Base-by-base conservation (phyloP, 2,888 invertebrate genomes). In the Eupithecia vulgata region DNA sequence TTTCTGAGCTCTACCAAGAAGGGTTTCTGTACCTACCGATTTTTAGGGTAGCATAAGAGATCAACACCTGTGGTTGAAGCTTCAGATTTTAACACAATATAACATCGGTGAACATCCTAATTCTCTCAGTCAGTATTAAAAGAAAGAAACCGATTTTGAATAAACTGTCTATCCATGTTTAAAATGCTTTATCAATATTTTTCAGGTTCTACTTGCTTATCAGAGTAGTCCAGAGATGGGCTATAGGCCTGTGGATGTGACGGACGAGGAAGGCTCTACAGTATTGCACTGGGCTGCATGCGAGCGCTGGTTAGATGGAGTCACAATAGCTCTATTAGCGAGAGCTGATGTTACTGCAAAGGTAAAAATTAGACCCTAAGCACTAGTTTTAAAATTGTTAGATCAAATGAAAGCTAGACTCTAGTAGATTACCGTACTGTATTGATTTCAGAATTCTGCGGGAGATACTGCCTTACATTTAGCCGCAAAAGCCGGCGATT, bases 401-500 rank as follows among this genome's bases (percentile, higher is more conserved):
- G 45, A 8, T n/a, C n/a, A 48, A 48, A n/a, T 48, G 48, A 7
- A n/a, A 48, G 4, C 1, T n/a, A n/a, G 48, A n/a, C n/a, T n/a
- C n/a, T n/a, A n/a, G 7, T 1, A 8, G n/a, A 7, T 48, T n/a
- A 48, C 7, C 48, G n/a, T 7, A n/a, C 6, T n/a, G 6, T n/a
- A n/a, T 48, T n/a, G n/a, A 3, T 1, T 48, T 48, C 48, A 48
- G 48, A n/a, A 48, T n/a, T n/a, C 7, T n/a, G 2, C 0, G 0
- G n/a, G n/a, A 17, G 48, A 48, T 8, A 48, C 48, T 48, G 48
- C 48, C n/a, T 48, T 48, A 48, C 48, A 48, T n/a, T 8, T 48
- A 48, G 48, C 48, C 48, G 48, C n/a, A n/a, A 48, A 48, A 48
- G 48, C n/a, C 48, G 48, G 48, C 8, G 48, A n/a, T n/a, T n/a